A percentile compares a stretch with the other conserved stretches of the same genome.
These are phyloP conservation scores for Platyscapa corneri DNA, from an alignment of 1,140 invertebrate genomes.

Conservation along the genomic window DNA sequence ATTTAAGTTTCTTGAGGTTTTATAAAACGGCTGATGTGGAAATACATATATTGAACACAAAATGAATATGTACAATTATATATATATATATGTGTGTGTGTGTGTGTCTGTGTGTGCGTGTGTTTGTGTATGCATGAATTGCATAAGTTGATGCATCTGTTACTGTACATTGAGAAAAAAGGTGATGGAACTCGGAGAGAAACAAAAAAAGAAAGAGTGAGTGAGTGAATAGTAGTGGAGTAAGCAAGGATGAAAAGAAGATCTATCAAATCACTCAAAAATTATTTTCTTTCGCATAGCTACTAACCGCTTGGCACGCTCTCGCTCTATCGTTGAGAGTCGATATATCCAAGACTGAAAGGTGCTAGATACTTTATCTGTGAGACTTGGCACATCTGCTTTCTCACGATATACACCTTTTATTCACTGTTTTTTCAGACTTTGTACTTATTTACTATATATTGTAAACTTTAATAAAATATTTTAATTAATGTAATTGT, in stretches of 20 bases:
- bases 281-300: slow-evolving; percentile 38
- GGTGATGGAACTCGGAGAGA: not conserved
- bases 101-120: too few species aligned
- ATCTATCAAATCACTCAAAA: slow-evolving; percentile 43
- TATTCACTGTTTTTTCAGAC: not conserved
- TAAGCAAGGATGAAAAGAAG: not conserved
- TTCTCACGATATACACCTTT: slow-evolving; percentile 44
- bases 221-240: not conserved
- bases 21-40: not conserved
- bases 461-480: too few species aligned
- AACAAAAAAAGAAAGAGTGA: not conserved
- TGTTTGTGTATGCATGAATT: slow-evolving; percentile 27
- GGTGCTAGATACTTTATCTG: slow-evolving; percentile 41
- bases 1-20: not conserved
- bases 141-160: not conserved
- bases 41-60: slow-evolving; percentile 12
- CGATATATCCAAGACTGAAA: slow-evolving; percentile 8
- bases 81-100: too few species aligned
- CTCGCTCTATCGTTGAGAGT: not conserved
- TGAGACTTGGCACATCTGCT: slow-evolving; percentile 40
- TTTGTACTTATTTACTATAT: slow-evolving; percentile 44
- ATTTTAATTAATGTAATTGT: not conserved
- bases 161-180: not conserved
- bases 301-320: not conserved
- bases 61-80: slow-evolving; percentile 15